Percentiles rank a stretch among this genome's conserved stretches.
These are phyloP conservation scores for Cheilosia urbana DNA, from an alignment of 2,888 invertebrate species.

Conservation along the genomic window DNA sequence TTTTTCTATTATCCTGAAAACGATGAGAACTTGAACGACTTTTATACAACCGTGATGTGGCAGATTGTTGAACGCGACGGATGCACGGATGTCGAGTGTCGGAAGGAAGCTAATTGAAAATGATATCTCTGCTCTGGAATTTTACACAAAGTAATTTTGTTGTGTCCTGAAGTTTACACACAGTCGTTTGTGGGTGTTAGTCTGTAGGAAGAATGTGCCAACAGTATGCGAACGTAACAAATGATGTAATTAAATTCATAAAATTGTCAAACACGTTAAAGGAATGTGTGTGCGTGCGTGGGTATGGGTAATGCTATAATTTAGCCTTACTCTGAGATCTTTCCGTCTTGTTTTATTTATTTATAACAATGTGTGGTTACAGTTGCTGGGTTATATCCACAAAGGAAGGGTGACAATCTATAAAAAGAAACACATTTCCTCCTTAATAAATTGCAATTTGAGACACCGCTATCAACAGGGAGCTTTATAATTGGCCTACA, in stretches of 20 bases:
- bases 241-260: slow-evolving; percentile 68
- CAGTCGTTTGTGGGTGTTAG: slow-evolving; percentile 1
- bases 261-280: slow-evolving; percentile 62
- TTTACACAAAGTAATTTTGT: slow-evolving; percentile 54
- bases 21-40: slow-evolving; percentile 17
- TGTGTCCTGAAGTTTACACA: slow-evolving; percentile 43
- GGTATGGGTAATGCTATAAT: slow-evolving; percentile 17
- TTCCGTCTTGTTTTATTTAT: background rate
- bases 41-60: background rate
- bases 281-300: slow-evolving; percentile 27
- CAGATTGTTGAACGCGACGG: slow-evolving; percentile 49
- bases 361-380: slow-evolving; percentile 19
- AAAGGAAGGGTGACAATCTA: background rate
- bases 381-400: background rate
- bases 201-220: background rate
- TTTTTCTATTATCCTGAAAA: slow-evolving; percentile 32
- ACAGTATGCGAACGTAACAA: slow-evolving; percentile 25
- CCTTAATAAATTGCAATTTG: slow-evolving; percentile 16
- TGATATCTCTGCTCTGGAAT: slow-evolving; percentile 61
- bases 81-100: slow-evolving; percentile 46
- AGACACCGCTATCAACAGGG: background rate
- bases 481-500: slow-evolving; percentile 40
- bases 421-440: background rate
- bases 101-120: slow-evolving; percentile 73
- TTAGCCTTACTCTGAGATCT: slow-evolving; percentile 1